Percentiles rank a stretch among this genome's conserved stretches.
These are phyloP conservation scores for Scarus forsteni DNA, from an alignment of 2,797 vertebrate species.

Conservation along the genomic window DNA sequence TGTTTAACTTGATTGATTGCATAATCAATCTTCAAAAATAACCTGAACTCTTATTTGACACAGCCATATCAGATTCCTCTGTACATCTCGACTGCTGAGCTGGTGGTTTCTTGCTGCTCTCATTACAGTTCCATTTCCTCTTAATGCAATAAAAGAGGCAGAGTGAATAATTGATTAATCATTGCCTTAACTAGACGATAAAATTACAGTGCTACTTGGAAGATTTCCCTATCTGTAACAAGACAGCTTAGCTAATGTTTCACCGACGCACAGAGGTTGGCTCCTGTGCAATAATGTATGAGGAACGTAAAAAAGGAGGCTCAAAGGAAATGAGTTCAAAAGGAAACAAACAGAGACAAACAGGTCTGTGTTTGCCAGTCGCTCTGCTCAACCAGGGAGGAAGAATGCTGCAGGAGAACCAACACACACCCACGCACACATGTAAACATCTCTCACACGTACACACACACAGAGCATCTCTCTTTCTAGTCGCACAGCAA, in stretches of 20 bases:
- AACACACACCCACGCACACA: conserved; percentile 35
- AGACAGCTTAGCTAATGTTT: conserved; percentile 66
- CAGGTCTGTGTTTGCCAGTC: conserved; percentile 73
- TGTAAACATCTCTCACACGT: conserved; percentile 15
- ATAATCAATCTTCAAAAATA: background rate
- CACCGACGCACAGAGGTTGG: conserved; percentile 38
- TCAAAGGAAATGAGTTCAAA: conserved; percentile 58
- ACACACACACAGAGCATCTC: conserved; percentile 21
- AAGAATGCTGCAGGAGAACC: conserved; percentile 53
- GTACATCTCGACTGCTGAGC: background rate
- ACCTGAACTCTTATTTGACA: background rate
- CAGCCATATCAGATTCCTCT: background rate
- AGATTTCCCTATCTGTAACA: conserved; percentile 56
- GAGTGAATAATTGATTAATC: conserved; percentile 76
- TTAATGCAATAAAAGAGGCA: conserved; percentile 60
- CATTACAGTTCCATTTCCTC: conserved; percentile 46
- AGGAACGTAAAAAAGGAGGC: conserved; percentile 45
- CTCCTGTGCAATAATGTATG: conserved; percentile 63
- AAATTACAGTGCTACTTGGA: conserved; percentile 67
- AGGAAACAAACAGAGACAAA: conserved; percentile 73
- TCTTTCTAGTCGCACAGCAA: conserved; percentile 35
- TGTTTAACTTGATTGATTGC: background rate
- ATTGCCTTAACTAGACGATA: conserved; percentile 67
- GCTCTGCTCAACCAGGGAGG: conserved; percentile 47
- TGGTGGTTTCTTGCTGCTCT: conserved; percentile 19